Percentiles rank a stretch among this genome's conserved stretches.
Evolutionary conservation across 1,140 invertebrate genomes (phyloP).

Genomic region (Anthonomus grandis): DNA sequence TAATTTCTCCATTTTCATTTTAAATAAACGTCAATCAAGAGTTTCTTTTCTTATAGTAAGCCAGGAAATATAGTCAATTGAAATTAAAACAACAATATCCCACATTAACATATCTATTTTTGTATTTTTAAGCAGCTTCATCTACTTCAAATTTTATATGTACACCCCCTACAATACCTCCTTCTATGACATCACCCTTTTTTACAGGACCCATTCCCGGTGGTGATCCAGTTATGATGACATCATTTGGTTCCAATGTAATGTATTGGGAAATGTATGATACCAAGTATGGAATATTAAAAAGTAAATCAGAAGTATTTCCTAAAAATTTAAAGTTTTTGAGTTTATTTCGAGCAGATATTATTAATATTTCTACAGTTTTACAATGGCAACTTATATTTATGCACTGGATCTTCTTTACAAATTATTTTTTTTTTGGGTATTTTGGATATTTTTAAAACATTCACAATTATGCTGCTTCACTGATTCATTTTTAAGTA

Average conservation of each 20-base stretch:
- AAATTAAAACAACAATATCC: not conserved
- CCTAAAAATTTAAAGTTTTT: slow-evolving; percentile 9
- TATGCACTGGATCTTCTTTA: too few species aligned
- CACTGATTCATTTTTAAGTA: too few species aligned
- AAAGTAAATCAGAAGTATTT: slow-evolving; percentile 70
- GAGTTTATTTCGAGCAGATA: too few species aligned
- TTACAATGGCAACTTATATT: too few species aligned
- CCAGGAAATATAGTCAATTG: not conserved
- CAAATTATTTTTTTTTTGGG: too few species aligned
- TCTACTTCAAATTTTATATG: slow-evolving; percentile 54
- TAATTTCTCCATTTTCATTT: too few species aligned
- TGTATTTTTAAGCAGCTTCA: slow-evolving; percentile 29
- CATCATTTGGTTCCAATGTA: slow-evolving; percentile 71
- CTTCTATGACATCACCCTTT: slow-evolving; percentile 68
- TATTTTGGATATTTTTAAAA: too few species aligned
- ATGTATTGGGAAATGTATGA: slow-evolving; percentile 66
- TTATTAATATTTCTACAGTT: too few species aligned
- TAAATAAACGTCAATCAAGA: not conserved
- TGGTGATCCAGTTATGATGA: slow-evolving; percentile 77
- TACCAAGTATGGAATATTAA: slow-evolving; percentile 63
- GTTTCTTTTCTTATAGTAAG: not conserved
- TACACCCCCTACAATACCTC: slow-evolving; percentile 58
- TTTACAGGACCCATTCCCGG: slow-evolving; percentile 64
- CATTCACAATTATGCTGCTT: too few species aligned
- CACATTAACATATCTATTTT: not conserved